Evolutionary conservation across 2,888 invertebrate species (phyloP).

Genomic region (Volucella bombylans): DNA sequence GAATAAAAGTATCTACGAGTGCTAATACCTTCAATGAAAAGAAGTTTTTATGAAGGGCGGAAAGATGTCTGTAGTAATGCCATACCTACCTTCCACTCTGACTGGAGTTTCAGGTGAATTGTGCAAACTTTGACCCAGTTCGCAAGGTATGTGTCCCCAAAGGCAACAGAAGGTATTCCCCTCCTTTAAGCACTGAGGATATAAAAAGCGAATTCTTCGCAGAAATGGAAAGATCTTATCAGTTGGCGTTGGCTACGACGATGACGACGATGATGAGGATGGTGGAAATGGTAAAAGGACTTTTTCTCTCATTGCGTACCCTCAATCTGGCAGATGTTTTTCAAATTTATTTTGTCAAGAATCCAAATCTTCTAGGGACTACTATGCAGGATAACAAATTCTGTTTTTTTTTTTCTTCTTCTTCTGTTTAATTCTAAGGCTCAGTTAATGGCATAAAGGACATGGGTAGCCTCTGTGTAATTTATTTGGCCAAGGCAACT

Average conservation of each 20-base stretch:
- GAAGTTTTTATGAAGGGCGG: slow-evolving; percentile 43
- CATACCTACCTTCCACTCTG: slow-evolving; percentile 2
- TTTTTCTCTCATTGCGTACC: slow-evolving; percentile 66
- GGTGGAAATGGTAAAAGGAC: slow-evolving; percentile 15
- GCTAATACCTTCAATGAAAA: slow-evolving; percentile 67
- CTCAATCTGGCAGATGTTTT: slow-evolving; percentile 71
- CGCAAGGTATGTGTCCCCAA: slow-evolving; percentile 41
- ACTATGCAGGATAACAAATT: slow-evolving; percentile 55
- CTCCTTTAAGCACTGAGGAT: slow-evolving; percentile 3
- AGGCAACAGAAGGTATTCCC: slow-evolving; percentile 16
- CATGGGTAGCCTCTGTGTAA: slow-evolving; percentile 61
- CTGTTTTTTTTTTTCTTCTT: not conserved
- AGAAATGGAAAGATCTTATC: slow-evolving; percentile 74
- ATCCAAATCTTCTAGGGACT: slow-evolving; percentile 61
- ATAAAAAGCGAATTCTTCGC: slow-evolving; percentile 64
- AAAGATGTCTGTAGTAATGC: slow-evolving; percentile 22
- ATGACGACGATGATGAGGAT: slow-evolving; percentile 52
- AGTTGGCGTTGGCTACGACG: slow-evolving; percentile 61
- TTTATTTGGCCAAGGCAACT: slow-evolving; percentile 66
- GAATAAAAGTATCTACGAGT: slow-evolving; percentile 31
- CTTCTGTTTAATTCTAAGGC: slow-evolving; percentile 15
- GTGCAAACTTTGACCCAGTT: slow-evolving; percentile 70
- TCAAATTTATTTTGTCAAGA: slow-evolving; percentile 65
- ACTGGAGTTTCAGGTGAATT: slow-evolving; percentile 58
- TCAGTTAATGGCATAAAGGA: slow-evolving; percentile 59